Base-by-base conservation (phyloP, 2,888 invertebrate genomes). In the Temnothorax ravouxi region DNA sequence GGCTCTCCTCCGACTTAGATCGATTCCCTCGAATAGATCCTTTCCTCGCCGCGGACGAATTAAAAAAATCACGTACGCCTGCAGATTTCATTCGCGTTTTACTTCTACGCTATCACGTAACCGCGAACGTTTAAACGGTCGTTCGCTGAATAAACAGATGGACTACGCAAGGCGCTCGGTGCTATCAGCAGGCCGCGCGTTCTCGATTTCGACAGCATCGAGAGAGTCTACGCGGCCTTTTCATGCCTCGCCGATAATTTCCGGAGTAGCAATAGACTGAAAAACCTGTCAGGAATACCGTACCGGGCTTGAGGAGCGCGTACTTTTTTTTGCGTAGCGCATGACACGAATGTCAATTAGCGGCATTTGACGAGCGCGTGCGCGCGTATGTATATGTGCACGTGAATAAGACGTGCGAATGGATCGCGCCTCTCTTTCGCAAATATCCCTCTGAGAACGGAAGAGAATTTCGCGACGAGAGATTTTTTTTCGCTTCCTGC, bases 271-370 rank as follows among this genome's bases (percentile, higher is more conserved):
- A 69, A 59, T 67, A 47, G 54, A 71, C 41, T 59, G 85, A 59
- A 76, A 80, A 67, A 52, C 75, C 79, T 21, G 72, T 56, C 61
- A 54, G 38, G 66, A 84, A 67, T 87, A 79, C 84, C 59, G 44
- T 41, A 75, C 54, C 50, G 44, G 47, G 52, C 21, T 38, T 0
- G 29, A 81, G 61, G 62, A 79, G 67, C 47, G 83, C 64, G 25
- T 3, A 25, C 66, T 34, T 34, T 34, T 34, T 47, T 86, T 76
- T 59, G 59, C 74, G 47, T 15, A n/a, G 54, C 25, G 25, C 72
- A 64, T 44, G 29, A 56, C 25, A 9, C 6, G 86, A 71, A 85
- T 86, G 41, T 61, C 67, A 87, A 87, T 87, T 25, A 52, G 25
- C 25, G n/a, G 25, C 25, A 41, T 66, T 66, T 67, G 18, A 38